Base-by-base conservation (phyloP, 2,113 vertebrate species). In the Bos indicus region DNA sequence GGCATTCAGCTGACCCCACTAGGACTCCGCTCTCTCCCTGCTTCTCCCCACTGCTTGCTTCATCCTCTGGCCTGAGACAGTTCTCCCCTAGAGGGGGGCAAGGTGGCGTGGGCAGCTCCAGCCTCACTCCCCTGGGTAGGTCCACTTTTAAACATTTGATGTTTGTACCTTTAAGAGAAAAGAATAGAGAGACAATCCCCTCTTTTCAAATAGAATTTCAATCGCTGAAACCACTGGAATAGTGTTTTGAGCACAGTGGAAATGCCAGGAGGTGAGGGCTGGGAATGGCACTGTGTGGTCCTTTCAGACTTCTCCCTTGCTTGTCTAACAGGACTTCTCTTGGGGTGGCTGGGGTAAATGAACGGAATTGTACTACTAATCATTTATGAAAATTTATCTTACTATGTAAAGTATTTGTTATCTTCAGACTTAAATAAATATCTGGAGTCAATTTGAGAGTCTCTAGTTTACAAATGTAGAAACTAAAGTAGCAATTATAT, bases 401-500 rank as follows among this genome's bases (percentile, higher is more conserved):
- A 54, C 28, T 77, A 48, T 14, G 21, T 40, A 77, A 26, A 56
- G 9, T 46, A 3, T 94, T 94, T 94, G 33, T 91, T 94, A 59
- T 57, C 11, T 78, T 97, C 48, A 94, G 19, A 46, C 3, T 77
- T 91, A n/a, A 62, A n/a, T 64, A 84, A 83, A n/a, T 46, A 52
- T 28, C 36, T 56, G 15, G 23, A 36, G 16, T 90, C 30, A 28
- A 12, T 64, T 71, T 84, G 88, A 78, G 36, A 46, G 23, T 54
- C 83, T 97, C 43, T 92, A 9, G 54, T 88, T 83, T 52, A 80
- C 7, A 62, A 88, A 17, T 59, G n/a, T 17, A 88, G 78, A 84
- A 85, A 67, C 40, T 30, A 78, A 59, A 23, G 48, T 56, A 30
- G 23, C 30, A 77, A 19, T 36, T 59, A 33, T 84, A 4, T 85